Evolutionary conservation across 2,888 invertebrate species (phyloP).

Genomic region (Phalangium opilio): DNA sequence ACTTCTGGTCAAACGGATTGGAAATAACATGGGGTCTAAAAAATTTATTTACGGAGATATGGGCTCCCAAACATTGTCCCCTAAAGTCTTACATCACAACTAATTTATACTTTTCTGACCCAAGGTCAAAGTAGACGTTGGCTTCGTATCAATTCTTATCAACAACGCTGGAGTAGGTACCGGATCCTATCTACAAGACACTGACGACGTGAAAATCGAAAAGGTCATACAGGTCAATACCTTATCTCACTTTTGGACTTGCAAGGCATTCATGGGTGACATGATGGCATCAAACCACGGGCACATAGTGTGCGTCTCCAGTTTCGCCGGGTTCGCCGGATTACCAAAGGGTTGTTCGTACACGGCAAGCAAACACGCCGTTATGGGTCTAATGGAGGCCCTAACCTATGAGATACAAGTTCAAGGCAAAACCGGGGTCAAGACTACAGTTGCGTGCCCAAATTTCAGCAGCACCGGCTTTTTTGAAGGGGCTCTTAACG

Average conservation of each 20-base stretch:
- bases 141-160: constrained; percentile 64
- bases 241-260: constrained; percentile 83
- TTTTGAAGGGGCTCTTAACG: constrained; percentile 61
- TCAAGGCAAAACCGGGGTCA: constrained; percentile 42
- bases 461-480: constrained; percentile 95
- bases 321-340: constrained; percentile 71
- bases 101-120: no score
- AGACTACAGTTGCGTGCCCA: constrained; percentile 81
- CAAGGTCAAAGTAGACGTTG: constrained; percentile 58
- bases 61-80: no score
- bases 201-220: constrained; percentile 68
- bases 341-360: constrained; percentile 75
- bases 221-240: constrained; percentile 79
- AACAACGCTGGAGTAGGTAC: constrained; percentile 90
- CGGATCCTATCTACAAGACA: constrained; percentile 61
- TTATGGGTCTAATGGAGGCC: constrained; percentile 83
- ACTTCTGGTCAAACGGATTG: no score
- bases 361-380: constrained; percentile 85
- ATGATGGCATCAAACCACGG: constrained; percentile 78
- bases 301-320: constrained; percentile 84
- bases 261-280: constrained; percentile 75
- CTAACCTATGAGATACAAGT: constrained; percentile 51
- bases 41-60: no score
- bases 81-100: no score
- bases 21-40: no score